Evolutionary conservation across 1,140 invertebrate genomes (phyloP), one percentile per base, ranked within the genome.

Genomic region (Reticulitermes speratus): DNA sequence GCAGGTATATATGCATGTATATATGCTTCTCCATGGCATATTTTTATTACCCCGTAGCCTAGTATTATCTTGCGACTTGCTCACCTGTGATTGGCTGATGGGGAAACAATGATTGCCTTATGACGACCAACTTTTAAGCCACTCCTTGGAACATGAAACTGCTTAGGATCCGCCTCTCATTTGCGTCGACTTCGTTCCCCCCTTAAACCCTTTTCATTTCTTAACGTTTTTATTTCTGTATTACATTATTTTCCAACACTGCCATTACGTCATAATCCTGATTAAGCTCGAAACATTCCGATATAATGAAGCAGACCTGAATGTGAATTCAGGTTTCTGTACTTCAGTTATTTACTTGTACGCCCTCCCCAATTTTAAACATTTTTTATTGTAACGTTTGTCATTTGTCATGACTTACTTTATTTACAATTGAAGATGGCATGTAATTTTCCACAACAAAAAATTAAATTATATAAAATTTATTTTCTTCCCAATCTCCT

Each of bases 31-130:
- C 65, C 65, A 75, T 30, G 65, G 65, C n/a, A 75, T 25, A 75
- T 75, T 75, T 75, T 75, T 75, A 75, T 75, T 75, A 75, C 65
- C n/a, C 25, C 65, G 65, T 75, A 75, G 65, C 65, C 25, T 75
- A 30, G 65, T 75, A 75, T 75, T 75, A 75, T 75, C 65, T 75
- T 75, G 65, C 65, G n/a, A 30, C 25, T 30, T 30, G 65, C 65
- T 75, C n/a, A 75, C 65, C 65, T 75, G 65, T 75, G 65, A 75
- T 75, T 75, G 65, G 65, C n/a, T 75, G 65, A 75, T 75, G 65
- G 65, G n/a, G 65, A 75, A 75, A 75, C 65, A 75, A 75, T 75
- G 65, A 75, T 75, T 75, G 65, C 65, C 65, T 75, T 75, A 75
- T 75, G 65, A 65, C 59, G 59, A 75, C 65, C 65, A 75, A 75